These are phyloP conservation scores for Zhengitettix transpicula DNA, from an alignment of 2,888 invertebrate species.

Conservation along the genomic window DNA sequence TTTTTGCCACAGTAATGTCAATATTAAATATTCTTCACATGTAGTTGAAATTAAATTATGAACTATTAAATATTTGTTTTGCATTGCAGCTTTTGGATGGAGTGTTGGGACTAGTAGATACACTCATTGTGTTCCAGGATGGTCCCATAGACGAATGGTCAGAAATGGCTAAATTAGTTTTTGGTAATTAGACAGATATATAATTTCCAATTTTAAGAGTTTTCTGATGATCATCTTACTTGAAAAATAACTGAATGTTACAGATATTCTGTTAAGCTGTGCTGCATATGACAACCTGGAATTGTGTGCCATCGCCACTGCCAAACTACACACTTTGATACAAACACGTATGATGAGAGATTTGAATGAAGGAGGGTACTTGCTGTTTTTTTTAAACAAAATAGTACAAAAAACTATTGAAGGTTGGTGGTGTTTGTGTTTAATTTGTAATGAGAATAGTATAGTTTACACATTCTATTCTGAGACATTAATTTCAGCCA, in stretches of 20 bases:
- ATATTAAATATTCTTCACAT: too few relatives aligned
- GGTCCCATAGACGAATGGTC: constrained; percentile 33
- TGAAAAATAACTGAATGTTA: background rate
- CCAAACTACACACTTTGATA: constrained; percentile 38
- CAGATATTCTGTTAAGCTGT: constrained; percentile 27
- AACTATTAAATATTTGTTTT: background rate
- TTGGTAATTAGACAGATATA: constrained; percentile 19
- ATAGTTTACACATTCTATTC: background rate
- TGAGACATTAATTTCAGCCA: constrained; percentile 20
- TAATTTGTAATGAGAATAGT: background rate
- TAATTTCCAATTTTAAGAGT: background rate
- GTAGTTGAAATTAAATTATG: too few relatives aligned
- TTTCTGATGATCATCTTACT: background rate
- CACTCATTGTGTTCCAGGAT: constrained; percentile 37
- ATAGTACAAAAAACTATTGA: constrained; percentile 29
- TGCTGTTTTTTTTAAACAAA: constrained; percentile 30
- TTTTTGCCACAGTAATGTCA: too few relatives aligned
- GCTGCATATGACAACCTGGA: constrained; percentile 31
- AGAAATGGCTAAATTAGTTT: constrained; percentile 36
- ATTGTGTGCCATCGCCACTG: constrained; percentile 41
- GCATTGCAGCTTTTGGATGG: constrained; percentile 32
- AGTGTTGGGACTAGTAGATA: constrained; percentile 33
- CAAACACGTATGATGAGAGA: constrained; percentile 36
- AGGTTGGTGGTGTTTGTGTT: constrained; percentile 19
- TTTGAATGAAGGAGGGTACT: constrained; percentile 35